Base-by-base conservation (phyloP, 2,113 vertebrate species). In the Cottus gobio region DNA sequence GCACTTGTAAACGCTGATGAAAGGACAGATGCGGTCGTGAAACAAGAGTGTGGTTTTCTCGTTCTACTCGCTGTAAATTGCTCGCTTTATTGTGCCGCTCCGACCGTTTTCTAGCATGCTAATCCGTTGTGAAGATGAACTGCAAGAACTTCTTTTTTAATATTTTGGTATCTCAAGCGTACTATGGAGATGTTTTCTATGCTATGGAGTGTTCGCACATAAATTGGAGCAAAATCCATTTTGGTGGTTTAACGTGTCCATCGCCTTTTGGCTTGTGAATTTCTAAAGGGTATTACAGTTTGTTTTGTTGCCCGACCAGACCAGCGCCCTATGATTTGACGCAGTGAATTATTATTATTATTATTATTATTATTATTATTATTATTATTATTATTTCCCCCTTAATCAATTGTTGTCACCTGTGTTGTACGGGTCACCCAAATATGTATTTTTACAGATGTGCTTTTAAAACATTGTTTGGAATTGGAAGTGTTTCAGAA, bases 11-110 rank as follows among this genome's bases (percentile, higher is more conserved):
- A 42, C 62, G 73, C 7, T 39, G 16, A 56, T 0, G 48, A 31
- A 34, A 67, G 30, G 73, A 39, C 52, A 68, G 39, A 66, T 22
- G 20, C 39, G 9, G 26, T 63, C 5, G 20, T 65, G 13, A 58
- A 16, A 46, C 2, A 13, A 30, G 26, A 54, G 69, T 13, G 18
- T 0, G 28, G 31, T 76, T 77, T 84, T 75, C 57, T 75, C 18
- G 16, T 76, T 71, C 60, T 39, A 63, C 69, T 75, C 20, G 83
- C 83, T 90, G 89, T 91, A 88, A 71, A 87, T 84, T 70, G 15
- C 71, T 80, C 0, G 74, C 77, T 30, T 85, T 65, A 46, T 75
- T 15, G 71, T 90, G 80, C 56, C n/a, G 22, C 69, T 75, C 52
- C 73, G 68, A 68, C 71, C n/a, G 37, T 58, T 44, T 69, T 67